Conservation (phyloP, 2,113 vertebrate species). For the Dipodomys merriami region DNA sequence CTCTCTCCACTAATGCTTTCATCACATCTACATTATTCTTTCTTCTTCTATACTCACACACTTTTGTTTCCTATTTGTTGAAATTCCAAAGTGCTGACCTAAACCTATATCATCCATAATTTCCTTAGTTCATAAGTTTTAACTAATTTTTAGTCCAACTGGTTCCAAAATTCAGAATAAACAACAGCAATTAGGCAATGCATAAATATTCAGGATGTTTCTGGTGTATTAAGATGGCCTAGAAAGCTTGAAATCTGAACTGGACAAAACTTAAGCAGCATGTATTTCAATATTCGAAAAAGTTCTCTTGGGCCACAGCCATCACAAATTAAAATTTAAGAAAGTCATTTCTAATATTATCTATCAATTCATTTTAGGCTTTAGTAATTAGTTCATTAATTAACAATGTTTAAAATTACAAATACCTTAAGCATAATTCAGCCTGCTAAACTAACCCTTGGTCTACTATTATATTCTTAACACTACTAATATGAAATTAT, state of each 20-base stretch:
- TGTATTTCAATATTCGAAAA: constrained; percentile 60
- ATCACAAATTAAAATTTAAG: constrained; percentile 63
- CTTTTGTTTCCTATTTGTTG: neutral
- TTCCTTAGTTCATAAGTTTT: constrained; percentile 52
- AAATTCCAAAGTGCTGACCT: neutral
- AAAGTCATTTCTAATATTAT: constrained; percentile 57
- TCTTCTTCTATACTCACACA: neutral
- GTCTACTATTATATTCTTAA: constrained; percentile 55
- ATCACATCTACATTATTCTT: neutral
- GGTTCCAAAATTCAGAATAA: constrained; percentile 42
- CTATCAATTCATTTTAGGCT: constrained; percentile 57
- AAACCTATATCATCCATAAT: neutral
- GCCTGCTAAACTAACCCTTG: constrained; percentile 50
- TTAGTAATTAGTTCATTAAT: constrained; percentile 42
- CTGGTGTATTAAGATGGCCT: neutral
- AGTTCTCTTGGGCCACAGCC: constrained; percentile 60
- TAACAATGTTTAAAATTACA: constrained; percentile 60
- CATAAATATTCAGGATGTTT: neutral
- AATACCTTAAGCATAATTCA: constrained; percentile 54
- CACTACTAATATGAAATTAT: constrained; percentile 56
- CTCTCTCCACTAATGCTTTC: neutral
- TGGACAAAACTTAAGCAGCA: constrained; percentile 55
- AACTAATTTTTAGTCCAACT: constrained; percentile 34
- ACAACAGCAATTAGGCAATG: neutral
- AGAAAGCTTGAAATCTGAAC: constrained; percentile 52